phyloP scores from a whole-genome alignment of 2,888 invertebrate species.

The Zygothrica quintamaculata region DNA sequence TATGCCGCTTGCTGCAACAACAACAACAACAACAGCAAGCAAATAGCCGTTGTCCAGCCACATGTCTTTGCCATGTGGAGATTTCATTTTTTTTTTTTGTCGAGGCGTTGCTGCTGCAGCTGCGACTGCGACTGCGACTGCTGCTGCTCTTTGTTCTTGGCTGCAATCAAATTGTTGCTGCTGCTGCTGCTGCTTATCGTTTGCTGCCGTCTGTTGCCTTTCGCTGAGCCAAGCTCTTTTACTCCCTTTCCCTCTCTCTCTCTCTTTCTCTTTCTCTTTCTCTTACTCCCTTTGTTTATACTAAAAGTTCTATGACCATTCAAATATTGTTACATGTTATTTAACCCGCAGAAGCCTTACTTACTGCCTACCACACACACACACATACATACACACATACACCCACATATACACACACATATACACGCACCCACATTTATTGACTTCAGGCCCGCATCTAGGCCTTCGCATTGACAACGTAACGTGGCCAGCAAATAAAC shows the following conservation, averaged over 20 bases:
- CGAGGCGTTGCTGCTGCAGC: constrained; percentile 13
- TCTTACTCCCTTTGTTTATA: constrained; percentile 56
- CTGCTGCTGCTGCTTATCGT: constrained; percentile 42
- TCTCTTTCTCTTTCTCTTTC: too few species aligned
- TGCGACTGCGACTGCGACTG: constrained; percentile 9
- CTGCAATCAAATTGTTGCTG: constrained; percentile 51
- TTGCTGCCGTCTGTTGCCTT: constrained; percentile 23
- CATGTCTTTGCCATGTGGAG: constrained; percentile 17
- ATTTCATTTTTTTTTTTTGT: constrained; percentile 17
- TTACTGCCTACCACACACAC: neutral
- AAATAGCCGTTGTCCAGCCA: constrained; percentile 9
- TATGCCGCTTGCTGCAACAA: constrained; percentile 40
- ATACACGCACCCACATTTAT: neutral
- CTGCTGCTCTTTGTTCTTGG: constrained; percentile 49
- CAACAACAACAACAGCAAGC: constrained; percentile 11
- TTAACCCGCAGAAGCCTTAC: constrained; percentile 48
- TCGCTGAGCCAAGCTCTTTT: too few species aligned
- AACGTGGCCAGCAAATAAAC: neutral
- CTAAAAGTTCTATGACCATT: constrained; percentile 55
- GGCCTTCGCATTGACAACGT: neutral
- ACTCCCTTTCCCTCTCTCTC: too few species aligned
- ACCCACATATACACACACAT: constrained; percentile 1
- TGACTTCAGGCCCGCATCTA: constrained; percentile 4
- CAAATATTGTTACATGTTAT: constrained; percentile 45
- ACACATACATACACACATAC: neutral